Evolutionary conservation across 2,797 vertebrate genomes (phyloP), one percentile per base, ranked within the genome.

Genomic region (Numenius phaeopus): DNA sequence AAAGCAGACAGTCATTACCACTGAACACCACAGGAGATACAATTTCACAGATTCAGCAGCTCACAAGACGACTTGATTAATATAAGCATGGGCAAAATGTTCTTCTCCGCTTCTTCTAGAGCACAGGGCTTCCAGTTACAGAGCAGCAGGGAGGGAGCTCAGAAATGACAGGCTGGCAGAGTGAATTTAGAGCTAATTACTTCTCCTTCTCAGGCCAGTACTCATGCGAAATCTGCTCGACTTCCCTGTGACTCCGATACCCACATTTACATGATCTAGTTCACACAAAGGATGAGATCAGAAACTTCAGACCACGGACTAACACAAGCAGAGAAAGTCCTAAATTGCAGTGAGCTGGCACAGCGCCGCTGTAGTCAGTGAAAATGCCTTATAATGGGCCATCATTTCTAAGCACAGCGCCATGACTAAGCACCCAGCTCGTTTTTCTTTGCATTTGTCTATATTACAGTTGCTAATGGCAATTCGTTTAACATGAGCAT

Each of bases 101-200:
- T 96, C 85, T 91, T 89, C 84, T 90, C n/a, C 24, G 34, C 64
- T 84, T 76, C 83, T 92, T 87, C 81, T 44, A 47, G 73, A 62
- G 73, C 0, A 0, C 57, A 50, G 78, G 69, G 32, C 65, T 84
- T 89, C 83, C 81, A 57, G 71, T 67, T 80, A 83, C 46, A 81
- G 79, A 91, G 83, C 76, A 92, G 83, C 55, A 81, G 66, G 76
- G 27, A 34, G 22, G 67, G 37, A 90, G 64, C 46, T 87, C 15
- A 10, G 80, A 58, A 91, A 61, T 0, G 11, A 62, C 70, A 84
- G 73, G 16, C 50, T 4, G 3, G n/a, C 49, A 9, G 78, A 64
- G 62, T 16, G 80, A 90, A 64, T 91, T 93, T 26, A 34, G 52
- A 89, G 81, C 57, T 95, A 90, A 93, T 73, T 93, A 62, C 95